phyloP scores from a whole-genome alignment of 2,888 invertebrate genomes.

The Melinopterus prodromus region DNA sequence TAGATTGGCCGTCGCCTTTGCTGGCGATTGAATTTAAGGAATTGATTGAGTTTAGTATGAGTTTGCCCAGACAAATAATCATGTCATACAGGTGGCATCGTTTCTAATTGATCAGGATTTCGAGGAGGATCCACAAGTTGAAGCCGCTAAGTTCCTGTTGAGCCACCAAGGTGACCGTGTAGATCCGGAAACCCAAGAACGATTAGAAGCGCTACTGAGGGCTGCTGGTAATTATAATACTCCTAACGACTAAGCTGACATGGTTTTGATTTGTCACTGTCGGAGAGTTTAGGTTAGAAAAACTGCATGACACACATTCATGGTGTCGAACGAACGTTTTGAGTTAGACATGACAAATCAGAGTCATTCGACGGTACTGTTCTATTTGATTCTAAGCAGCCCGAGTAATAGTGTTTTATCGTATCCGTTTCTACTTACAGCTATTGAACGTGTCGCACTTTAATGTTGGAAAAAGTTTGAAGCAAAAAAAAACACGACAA shows the following conservation, averaged over 20 bases:
- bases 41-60: conserved; percentile 19
- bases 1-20: not conserved
- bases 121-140: conserved; percentile 70
- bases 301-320: not conserved
- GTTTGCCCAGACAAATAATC: conserved; percentile 11
- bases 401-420: not conserved
- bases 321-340: too few relatives aligned
- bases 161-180: conserved; percentile 69
- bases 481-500: too few relatives aligned
- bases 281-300: not conserved
- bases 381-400: not conserved
- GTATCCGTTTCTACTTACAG: too few relatives aligned
- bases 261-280: not conserved
- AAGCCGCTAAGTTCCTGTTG: conserved; percentile 71
- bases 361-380: not conserved
- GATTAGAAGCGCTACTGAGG: conserved; percentile 92
- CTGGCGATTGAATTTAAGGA: conserved; percentile 7
- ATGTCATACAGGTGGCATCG: conserved; percentile 70
- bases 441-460: too few relatives aligned
- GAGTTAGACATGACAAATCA: not conserved
- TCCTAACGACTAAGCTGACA: not conserved
- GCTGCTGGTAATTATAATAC: conserved; percentile 74
- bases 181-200: conserved; percentile 87
- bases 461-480: too few relatives aligned
- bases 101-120: conserved; percentile 75